A percentile compares a stretch with the other conserved stretches of the same genome.
These are phyloP conservation scores for Paracanthobrama guichenoti DNA, from an alignment of 2,113 vertebrate genomes.

Conservation along the genomic window DNA sequence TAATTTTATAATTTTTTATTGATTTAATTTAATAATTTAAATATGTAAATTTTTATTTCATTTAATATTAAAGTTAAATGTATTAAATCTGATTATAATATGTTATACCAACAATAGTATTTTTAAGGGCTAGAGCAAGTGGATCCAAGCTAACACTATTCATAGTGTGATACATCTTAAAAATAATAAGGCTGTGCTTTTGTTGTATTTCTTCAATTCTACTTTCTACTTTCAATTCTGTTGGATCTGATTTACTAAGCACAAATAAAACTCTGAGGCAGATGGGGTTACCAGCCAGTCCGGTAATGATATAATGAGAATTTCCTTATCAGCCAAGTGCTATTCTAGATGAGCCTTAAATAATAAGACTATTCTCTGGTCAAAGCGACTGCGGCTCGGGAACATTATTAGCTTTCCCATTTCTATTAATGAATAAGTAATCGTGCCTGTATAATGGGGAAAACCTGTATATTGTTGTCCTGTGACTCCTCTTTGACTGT, in stretches of 20 bases:
- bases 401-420: neutral
- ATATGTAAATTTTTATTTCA: too few relatives aligned
- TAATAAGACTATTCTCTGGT: neutral
- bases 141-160: neutral
- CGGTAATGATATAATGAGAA: conserved; percentile 27
- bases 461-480: conserved; percentile 28
- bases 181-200: neutral
- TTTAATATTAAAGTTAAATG: neutral
- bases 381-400: neutral
- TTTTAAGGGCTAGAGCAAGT: neutral
- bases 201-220: neutral
- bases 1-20: neutral
- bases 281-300: neutral
- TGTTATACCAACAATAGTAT: neutral
- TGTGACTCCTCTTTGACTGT: conserved; percentile 13
- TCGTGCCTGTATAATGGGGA: neutral
- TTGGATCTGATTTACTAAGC: conserved; percentile 16
- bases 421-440: neutral
- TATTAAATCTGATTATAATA: neutral
- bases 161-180: neutral
- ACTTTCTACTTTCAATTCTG: neutral
- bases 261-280: conserved; percentile 18
- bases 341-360: neutral
- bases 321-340: conserved; percentile 1
- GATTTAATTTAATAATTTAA: too few relatives aligned